Base-by-base conservation (phyloP, 1,140 invertebrate species). In the Sweltsa coloradensis region DNA sequence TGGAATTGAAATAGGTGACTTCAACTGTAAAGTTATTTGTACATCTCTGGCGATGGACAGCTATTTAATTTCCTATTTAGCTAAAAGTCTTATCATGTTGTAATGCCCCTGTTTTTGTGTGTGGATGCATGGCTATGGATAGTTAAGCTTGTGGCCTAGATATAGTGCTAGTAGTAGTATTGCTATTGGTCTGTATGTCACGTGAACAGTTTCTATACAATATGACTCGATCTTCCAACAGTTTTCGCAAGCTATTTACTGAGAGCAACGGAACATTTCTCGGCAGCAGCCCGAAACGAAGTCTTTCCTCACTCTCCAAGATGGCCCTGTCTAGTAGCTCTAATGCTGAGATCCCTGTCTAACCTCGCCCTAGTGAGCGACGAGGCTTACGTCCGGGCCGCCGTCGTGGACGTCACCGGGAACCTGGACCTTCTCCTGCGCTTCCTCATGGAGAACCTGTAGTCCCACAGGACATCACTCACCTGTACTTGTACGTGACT, bases 191-290 rank as follows among this genome's bases (percentile, higher is more conserved):
- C 16, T 40, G 37, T 16, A 40, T 14, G 13, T 40, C 37, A 16
- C 16, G 1, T 13, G 11, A 40, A 14, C 18, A 40, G 16, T 40
- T 14, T 13, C 29, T 31, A 14, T 31, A 14, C 13, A 11, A 31
- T 13, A 31, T 14, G 14, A 13, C 29, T 31, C 14, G 11, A 11
- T 13, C n/a, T 51, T 56, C 50, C 63, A 62, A 9, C 57, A 83
- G 81, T 69, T 81, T 82, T 71, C 71, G 78, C 47, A 79, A 78
- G 61, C 65, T 81, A 52, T 79, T 83, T 64, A 78, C 76, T 51
- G 79, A 83, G 57, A 72, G 62, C 57, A 65, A 71, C 51, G 67
- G 67, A 55, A 66, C 70, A 50, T 65, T 71, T 57, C 70, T 76
- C 39, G 64, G 71, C 51, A 76, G 67, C 60, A 80, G 78, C 64